Evolutionary conservation across 1,140 invertebrate species (phyloP), one percentile per base, ranked within the genome.

Genomic region (Pantala flavescens): DNA sequence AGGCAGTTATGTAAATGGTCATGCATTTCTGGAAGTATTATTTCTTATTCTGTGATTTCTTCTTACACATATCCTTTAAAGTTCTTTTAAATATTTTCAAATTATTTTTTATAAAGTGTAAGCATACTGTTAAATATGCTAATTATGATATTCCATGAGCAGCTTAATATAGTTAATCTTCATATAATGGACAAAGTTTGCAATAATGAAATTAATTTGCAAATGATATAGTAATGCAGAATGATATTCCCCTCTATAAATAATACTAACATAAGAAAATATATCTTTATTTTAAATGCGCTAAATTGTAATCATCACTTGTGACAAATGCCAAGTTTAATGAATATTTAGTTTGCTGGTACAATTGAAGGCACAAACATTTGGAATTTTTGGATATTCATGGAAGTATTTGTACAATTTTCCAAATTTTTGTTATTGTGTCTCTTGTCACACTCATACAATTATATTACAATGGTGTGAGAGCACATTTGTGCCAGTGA

Each of bases 11-110:
- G 28, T 9, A 5, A 9, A 36, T 5, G 28, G n/a, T 19, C 49
- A 19, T 63, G 49, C 49, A 63, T 63, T 63, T 63, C n/a, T 19
- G n/a, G n/a, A 63, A 63, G 49, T 63, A 63, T 63, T 63, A 63
- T 63, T 63, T 63, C 49, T 63, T 63, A 63, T 21, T 21, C 49
- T 63, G 49, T 63, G n/a, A 63, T 63, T 63, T 63, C 28, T 36
- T 63, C n/a, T 63, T 63, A 63, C 49, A 63, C 49, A 63, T 63
- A 63, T 63, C 49, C n/a, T 3, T 63, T 63, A 63, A 3, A 63
- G 14, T 63, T 63, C 14, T 63, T 63, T 63, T 63, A 63, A 19
- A 63, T 1, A 63, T 7, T 16, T 16, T 63, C 3, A 63, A 63
- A 63, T 63, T 63, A 63, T 63, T 63, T 63, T 63, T 63, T 63